A percentile compares a stretch with the other conserved stretches of the same genome.
Evolutionary conservation across 1,140 invertebrate genomes (phyloP).

Genomic region (Danaus plexippus): DNA sequence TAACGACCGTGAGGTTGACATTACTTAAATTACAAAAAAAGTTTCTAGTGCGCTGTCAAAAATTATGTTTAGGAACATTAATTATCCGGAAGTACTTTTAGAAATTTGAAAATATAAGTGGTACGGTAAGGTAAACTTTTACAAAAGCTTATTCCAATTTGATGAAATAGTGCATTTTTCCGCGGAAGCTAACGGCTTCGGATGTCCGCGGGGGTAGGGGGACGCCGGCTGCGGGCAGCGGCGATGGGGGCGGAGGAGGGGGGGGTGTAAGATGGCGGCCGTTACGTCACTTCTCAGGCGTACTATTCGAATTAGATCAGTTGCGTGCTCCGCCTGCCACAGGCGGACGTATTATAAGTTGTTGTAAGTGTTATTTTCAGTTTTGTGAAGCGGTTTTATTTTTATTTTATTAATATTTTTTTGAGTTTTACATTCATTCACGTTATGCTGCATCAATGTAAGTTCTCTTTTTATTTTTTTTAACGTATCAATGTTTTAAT

Average conservation of each 20-base stretch:
- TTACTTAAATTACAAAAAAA: too few species aligned
- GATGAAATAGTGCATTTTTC: conserved; percentile 62
- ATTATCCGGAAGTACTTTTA: too few species aligned
- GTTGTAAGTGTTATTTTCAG: conserved; percentile 24
- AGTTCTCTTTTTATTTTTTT: conserved; percentile 15
- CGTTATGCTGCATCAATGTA: conserved; percentile 14
- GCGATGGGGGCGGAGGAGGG: conserved; percentile 30
- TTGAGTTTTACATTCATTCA: not conserved
- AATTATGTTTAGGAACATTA: too few species aligned
- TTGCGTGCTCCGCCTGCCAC: conserved; percentile 26
- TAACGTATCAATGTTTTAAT: not conserved
- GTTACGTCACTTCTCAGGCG: conserved; percentile 63
- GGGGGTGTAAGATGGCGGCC: conserved; percentile 51
- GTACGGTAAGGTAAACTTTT: too few species aligned
- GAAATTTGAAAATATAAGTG: too few species aligned
- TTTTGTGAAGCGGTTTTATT: conserved; percentile 31
- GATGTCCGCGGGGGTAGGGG: conserved; percentile 30
- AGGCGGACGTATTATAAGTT: not conserved
- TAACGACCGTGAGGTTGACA: too few species aligned
- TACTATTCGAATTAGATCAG: conserved; percentile 65
- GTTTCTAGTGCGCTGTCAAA: too few species aligned
- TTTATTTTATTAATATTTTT: conserved; percentile 17
- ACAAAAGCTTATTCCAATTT: conserved; percentile 26
- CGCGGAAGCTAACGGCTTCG: conserved; percentile 40
- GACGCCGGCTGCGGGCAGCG: conserved; percentile 29